Percentiles rank a stretch among this genome's conserved stretches.
Conservation (phyloP, 2,797 vertebrate genomes). For the Falco peregrinus region DNA sequence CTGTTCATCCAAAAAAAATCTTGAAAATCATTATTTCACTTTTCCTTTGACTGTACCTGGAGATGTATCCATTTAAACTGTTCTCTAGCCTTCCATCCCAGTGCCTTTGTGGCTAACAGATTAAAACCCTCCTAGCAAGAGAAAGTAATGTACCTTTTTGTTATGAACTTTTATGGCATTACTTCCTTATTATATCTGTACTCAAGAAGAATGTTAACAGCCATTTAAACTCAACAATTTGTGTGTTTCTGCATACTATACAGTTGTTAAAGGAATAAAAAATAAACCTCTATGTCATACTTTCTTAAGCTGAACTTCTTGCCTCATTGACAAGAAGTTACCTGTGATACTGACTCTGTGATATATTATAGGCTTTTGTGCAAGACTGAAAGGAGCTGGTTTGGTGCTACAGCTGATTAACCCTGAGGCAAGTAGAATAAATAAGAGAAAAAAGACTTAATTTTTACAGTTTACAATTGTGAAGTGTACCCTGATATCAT, state of each 20-base stretch:
- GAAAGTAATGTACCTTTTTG: not conserved
- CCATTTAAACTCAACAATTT: constrained; percentile 2
- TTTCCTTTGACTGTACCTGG: not conserved
- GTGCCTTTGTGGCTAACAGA: not conserved
- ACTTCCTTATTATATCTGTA: not conserved
- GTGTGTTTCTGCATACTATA: not conserved
- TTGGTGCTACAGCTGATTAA: not conserved
- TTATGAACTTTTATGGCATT: not conserved
- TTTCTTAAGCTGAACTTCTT: not conserved
- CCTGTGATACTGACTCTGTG: constrained; percentile 10
- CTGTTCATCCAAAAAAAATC: not conserved
- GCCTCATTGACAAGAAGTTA: constrained; percentile 14
- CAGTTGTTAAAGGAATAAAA: not conserved
- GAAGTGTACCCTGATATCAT: not conserved
- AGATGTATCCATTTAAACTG: not conserved
- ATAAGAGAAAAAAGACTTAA: not conserved
- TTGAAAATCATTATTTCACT: not conserved
- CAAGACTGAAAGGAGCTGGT: not conserved
- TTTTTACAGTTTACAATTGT: not conserved
- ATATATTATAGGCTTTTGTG: not conserved
- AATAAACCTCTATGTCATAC: not conserved
- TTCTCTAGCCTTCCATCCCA: not conserved
- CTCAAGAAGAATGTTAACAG: not conserved
- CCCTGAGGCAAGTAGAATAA: not conserved
- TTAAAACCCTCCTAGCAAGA: not conserved